Evolutionary conservation across 2,888 invertebrate genomes (phyloP), one percentile per base, ranked within the genome.

Genomic region (Eupeodes latifasciatus): DNA sequence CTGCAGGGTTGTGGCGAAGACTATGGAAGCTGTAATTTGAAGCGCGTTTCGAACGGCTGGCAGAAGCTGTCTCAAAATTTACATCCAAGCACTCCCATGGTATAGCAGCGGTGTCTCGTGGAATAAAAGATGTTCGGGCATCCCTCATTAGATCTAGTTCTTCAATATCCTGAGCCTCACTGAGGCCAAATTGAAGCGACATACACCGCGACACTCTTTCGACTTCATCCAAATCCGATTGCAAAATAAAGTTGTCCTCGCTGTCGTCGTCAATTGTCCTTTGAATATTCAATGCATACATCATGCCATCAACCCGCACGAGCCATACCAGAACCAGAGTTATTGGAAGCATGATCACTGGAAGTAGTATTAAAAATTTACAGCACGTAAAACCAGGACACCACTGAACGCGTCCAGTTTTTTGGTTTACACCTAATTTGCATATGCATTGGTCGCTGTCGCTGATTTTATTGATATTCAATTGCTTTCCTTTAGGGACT

Each of bases 51-150:
- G 69, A 75, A 11, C 88, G 88, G 10, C 77, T 59, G 9, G 27
- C 7, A 36, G 53, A 44, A n/a, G 59, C 59, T 9, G 27, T 2
- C 11, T 75, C 78, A 7, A 75, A 61, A 0, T 75, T 69, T 16
- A 78, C 91, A 5, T 91, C 91, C 36, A 91, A 87, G 80, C 93
- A 94, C 62, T 93, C 92, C 7, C 92, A 91, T 0, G 94, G 94
- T 51, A 95, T 92, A 59, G 94, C 92, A 59, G 94, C 93, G 62
- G 94, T 94, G 76, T 95, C 95, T 0, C 93, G 93, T 0, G 96
- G 96, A 59, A 96, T 92, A 90, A 95, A 96, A 16, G 95, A 96
- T 0, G 96, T 96, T 66, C 95, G 94, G 74, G 95, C 95, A 88
- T 95, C 96, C 89, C 95, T 94, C 91, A 96, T 94, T 0, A 96